Base-by-base conservation (phyloP, 2,888 invertebrate species). In the Melitaea athalia region DNA sequence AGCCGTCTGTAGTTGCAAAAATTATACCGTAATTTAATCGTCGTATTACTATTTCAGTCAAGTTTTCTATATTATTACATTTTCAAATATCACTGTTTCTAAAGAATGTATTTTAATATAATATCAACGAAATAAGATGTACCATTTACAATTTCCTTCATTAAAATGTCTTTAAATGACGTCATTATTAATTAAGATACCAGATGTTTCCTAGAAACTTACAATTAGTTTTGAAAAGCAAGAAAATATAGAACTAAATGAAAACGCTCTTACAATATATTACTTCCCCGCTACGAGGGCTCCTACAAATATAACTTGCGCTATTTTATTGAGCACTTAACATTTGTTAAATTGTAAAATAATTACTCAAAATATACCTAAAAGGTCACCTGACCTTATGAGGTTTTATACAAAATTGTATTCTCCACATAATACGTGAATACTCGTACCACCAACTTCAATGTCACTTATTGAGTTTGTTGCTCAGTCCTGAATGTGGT, bases 151-250 rank as follows among this genome's bases (percentile, higher is more conserved):
- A 33, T 55, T 8, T 24, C 24, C 31, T 2, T 24, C 14, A n/a
- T 33, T 3, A 55, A 55, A 33, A n/a, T 33, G 53, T 12, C 33
- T 55, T 55, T 7, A 14, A 33, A 33, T 55, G 53, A 33, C 53
- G 33, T 55, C 31, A 55, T 55, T 55, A 64, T 64, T 59, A 59
- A 59, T 67, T 63, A 52, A 33, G 52, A 52, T 38, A 15, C 15
- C 67, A 67, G 62, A 67, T 67, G 52, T 67, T 67, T 55, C 49
- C 42, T 12, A 59, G 59, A 24, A 66, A 61, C n/a, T 57, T 43
- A 17, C 12, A 42, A 59, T 59, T 67, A 63, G 52, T 52, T 52
- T 15, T 11, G 24, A 52, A 52, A 24, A 52, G 52, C 52, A 52
- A 4, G 52, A 52, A 52, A 52, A 52, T 24, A 52, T 24, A 17